Evolutionary conservation across 2,888 invertebrate species (phyloP).

Genomic region (Macaria notata): DNA sequence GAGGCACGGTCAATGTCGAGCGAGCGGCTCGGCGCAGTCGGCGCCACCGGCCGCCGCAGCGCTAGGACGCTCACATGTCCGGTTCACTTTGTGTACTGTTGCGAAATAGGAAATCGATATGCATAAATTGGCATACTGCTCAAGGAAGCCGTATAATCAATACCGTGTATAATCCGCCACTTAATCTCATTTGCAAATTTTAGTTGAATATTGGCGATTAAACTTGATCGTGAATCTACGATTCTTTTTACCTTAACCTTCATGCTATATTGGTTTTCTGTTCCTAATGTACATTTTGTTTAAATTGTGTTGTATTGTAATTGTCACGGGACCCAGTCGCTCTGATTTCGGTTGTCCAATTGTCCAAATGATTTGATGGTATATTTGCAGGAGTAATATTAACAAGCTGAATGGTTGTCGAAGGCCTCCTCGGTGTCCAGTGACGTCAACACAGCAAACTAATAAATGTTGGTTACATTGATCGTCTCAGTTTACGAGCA

Average conservation of each 20-base stretch:
- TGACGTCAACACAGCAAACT: conserved; percentile 42
- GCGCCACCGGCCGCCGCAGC: conserved; percentile 13
- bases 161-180: neutral
- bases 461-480: conserved; percentile 50
- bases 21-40: conserved; percentile 36
- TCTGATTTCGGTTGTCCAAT: conserved; percentile 24
- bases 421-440: conserved; percentile 48
- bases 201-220: neutral
- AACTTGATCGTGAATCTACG: conserved; percentile 7
- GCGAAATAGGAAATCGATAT: conserved; percentile 18
- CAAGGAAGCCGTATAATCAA: conserved; percentile 6
- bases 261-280: neutral
- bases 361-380: conserved; percentile 44
- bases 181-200: conserved; percentile 7
- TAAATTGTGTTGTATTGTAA: neutral
- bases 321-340: conserved; percentile 14
- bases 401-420: conserved; percentile 55
- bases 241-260: neutral
- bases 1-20: conserved; percentile 58
- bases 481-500: conserved; percentile 45
- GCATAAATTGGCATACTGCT: conserved; percentile 1
- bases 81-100: conserved; percentile 12
- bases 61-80: conserved; percentile 20
- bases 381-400: conserved; percentile 39
- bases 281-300: conserved; percentile 5